A percentile compares a stretch with the other conserved stretches of the same genome.
Conservation (phyloP, 2,797 vertebrate species). For the Galagoides demidoff region DNA sequence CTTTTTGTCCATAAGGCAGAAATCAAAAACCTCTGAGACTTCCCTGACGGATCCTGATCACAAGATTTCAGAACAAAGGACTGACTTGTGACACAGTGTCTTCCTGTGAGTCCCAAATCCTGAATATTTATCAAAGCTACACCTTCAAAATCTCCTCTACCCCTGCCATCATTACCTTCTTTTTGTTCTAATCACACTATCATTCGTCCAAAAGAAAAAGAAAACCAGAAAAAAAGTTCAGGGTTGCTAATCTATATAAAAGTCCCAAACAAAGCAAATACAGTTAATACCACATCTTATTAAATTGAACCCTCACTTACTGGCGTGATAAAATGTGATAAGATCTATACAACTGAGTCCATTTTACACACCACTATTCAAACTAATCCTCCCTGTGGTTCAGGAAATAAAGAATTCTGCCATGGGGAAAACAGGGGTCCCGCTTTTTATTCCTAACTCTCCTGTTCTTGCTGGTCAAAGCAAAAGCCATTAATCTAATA, state of each 20-base stretch:
- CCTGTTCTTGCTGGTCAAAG: conserved; percentile 60
- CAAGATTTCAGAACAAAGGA: conserved; percentile 59
- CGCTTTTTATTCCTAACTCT: conserved; percentile 66
- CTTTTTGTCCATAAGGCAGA: conserved; percentile 56
- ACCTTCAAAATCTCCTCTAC: conserved; percentile 40
- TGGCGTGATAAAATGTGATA: conserved; percentile 73
- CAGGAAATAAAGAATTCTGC: conserved; percentile 67
- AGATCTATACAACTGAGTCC: conserved; percentile 67
- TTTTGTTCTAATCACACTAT: conserved; percentile 57
- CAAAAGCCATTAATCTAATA: conserved; percentile 47
- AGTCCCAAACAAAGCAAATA: conserved; percentile 70
- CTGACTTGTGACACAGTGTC: background rate
- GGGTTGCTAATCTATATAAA: conserved; percentile 71
- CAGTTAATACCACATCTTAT: conserved; percentile 69
- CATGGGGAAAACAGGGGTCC: conserved; percentile 31
- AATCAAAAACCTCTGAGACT: conserved; percentile 55
- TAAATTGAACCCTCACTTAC: conserved; percentile 68
- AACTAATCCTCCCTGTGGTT: conserved; percentile 52
- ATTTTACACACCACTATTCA: conserved; percentile 63
- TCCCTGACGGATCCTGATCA: background rate
- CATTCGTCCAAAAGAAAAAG: background rate
- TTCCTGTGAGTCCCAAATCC: conserved; percentile 59
- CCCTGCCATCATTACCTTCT: background rate
- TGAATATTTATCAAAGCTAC: conserved; percentile 50
- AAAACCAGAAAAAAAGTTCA: conserved; percentile 21